These are phyloP conservation scores for Bos indicus DNA, from an alignment of 2,113 vertebrate species.

Conservation along the genomic window DNA sequence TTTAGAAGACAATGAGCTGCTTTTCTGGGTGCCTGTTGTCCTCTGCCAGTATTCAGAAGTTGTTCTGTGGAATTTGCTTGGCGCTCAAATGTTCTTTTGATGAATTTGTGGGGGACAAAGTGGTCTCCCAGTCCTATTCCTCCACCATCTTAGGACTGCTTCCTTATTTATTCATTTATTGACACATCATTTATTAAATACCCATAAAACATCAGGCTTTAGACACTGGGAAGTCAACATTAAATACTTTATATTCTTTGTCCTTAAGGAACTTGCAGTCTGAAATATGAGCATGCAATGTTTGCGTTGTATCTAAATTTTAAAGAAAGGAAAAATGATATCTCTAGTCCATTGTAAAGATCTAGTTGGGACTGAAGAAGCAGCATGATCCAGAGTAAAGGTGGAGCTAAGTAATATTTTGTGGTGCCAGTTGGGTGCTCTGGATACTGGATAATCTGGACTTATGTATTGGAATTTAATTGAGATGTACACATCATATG, in stretches of 20 bases:
- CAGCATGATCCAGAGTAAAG: not conserved
- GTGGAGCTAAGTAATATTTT: not conserved
- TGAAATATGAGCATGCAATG: not conserved
- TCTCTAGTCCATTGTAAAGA: not conserved
- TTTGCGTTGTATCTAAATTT: not conserved
- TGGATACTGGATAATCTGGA: not conserved
- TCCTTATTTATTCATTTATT: not conserved
- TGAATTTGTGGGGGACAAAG: too few relatives aligned
- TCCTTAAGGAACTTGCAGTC: not conserved
- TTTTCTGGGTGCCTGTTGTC: too few relatives aligned
- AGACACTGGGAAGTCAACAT: not conserved
- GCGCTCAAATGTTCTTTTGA: fast-evolving
- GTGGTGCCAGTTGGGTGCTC: not conserved
- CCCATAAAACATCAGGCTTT: not conserved
- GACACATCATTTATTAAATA: not conserved
- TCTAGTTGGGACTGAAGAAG: not conserved
- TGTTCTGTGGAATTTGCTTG: too few relatives aligned
- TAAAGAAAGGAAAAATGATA: not conserved
- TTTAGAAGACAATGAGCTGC: too few relatives aligned
- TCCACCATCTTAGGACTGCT: too few relatives aligned
- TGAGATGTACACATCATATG: not conserved
- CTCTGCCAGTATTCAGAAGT: too few relatives aligned
- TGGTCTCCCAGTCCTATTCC: too few relatives aligned
- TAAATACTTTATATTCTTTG: not conserved
- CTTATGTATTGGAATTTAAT: not conserved